Evolutionary conservation across 2,797 vertebrate genomes (phyloP).

Genomic region (Sebastes minor): DNA sequence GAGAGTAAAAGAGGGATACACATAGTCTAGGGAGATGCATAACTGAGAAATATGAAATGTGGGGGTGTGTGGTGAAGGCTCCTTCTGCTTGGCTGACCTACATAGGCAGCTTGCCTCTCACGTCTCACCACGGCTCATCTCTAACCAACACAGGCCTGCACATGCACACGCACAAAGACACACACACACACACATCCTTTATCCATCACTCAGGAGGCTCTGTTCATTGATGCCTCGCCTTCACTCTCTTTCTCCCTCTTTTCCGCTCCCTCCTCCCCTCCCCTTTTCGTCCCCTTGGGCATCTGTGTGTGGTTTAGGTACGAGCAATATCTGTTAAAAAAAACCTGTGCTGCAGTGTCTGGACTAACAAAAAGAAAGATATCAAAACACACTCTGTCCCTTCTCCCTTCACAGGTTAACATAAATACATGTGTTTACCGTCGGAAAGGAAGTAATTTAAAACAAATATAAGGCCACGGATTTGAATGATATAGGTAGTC

Average conservation of each 20-base stretch:
- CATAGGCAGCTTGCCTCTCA: conserved; percentile 86
- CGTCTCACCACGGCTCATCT: conserved; percentile 80
- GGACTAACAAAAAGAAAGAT: conserved; percentile 8
- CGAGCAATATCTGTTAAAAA: conserved; percentile 51
- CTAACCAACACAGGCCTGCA: conserved; percentile 77
- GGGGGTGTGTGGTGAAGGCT: conserved; percentile 81
- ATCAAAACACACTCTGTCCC: neutral
- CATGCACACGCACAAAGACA: conserved; percentile 28
- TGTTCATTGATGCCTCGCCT: conserved; percentile 81
- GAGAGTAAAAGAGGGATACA: conserved; percentile 45
- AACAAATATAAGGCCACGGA: neutral
- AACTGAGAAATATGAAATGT: conserved; percentile 83
- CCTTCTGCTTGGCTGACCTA: conserved; percentile 89
- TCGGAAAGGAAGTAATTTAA: neutral
- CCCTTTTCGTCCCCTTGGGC: conserved; percentile 56
- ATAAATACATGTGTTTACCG: conserved; percentile 7
- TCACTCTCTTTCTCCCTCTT: conserved; percentile 63
- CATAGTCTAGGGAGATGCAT: conserved; percentile 55
- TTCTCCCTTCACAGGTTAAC: conserved; percentile 7
- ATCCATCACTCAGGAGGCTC: conserved; percentile 78
- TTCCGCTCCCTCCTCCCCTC: conserved; percentile 67
- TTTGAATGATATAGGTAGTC: neutral
- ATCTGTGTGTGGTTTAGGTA: conserved; percentile 71
- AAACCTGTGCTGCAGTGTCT: conserved; percentile 49
- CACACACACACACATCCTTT: conserved; percentile 58